Percentiles rank a stretch among this genome's conserved stretches.
Conservation (phyloP, 2,888 invertebrate species). For the Cryptocephalus primarius region DNA sequence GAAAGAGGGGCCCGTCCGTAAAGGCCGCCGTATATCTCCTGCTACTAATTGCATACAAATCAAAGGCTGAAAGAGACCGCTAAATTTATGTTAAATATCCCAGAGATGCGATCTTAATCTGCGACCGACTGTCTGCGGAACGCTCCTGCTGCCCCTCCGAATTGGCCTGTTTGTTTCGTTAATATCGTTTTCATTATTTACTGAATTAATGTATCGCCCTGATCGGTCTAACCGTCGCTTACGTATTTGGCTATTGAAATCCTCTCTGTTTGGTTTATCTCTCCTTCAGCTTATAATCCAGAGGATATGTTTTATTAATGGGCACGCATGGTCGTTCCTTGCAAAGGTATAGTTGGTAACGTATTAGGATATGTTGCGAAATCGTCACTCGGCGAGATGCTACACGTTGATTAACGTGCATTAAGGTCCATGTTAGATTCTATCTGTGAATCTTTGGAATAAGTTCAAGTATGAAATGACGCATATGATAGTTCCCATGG, state of each 20-base stretch:
- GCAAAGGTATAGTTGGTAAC: too few relatives aligned
- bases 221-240: neutral
- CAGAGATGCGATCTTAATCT: slow-evolving; percentile 28
- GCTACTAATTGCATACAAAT: slow-evolving; percentile 3
- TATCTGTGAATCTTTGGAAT: too few relatives aligned
- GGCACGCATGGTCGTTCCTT: too few relatives aligned
- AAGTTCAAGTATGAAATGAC: too few relatives aligned
- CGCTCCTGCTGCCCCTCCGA: slow-evolving; percentile 10
- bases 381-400: too few relatives aligned
- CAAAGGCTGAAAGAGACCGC: slow-evolving; percentile 10
- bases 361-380: too few relatives aligned
- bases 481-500: too few relatives aligned
- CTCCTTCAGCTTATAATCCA: slow-evolving; percentile 3
- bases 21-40: neutral
- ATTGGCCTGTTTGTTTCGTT: slow-evolving; percentile 27
- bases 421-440: too few relatives aligned
- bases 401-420: too few relatives aligned
- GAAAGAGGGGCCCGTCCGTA: neutral
- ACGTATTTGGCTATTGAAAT: slow-evolving; percentile 12
- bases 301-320: slow-evolving; percentile 6
- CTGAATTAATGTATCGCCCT: slow-evolving; percentile 18
- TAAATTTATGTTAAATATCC: slow-evolving; percentile 24
- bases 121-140: slow-evolving; percentile 14
- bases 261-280: slow-evolving; percentile 10
- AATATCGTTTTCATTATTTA: slow-evolving; percentile 20